Percentiles rank a stretch among this genome's conserved stretches.
phyloP scores from a whole-genome alignment of 2,113 vertebrate genomes.

The Sylvia atricapilla region DNA sequence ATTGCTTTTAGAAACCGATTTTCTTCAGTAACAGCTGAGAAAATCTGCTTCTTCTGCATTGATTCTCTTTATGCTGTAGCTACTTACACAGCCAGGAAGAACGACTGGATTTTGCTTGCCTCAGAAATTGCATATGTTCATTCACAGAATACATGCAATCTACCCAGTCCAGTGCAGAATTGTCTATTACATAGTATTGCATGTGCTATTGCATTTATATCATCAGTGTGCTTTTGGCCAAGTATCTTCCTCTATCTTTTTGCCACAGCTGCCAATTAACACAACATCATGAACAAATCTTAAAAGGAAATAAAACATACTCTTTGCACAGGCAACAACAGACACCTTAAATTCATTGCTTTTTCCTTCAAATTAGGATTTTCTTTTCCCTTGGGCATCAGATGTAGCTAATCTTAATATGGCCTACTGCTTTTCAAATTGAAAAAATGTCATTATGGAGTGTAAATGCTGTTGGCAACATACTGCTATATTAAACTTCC shows the following conservation, averaged over 20 bases:
- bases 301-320: background rate
- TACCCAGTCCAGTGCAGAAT: background rate
- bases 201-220: background rate
- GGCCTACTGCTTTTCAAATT: background rate
- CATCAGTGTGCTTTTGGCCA: too few species aligned
- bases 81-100: background rate
- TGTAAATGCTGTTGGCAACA: conserved; percentile 14
- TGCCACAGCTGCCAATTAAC: background rate
- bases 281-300: background rate
- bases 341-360: background rate
- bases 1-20: background rate
- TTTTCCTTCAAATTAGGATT: background rate
- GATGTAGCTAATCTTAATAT: background rate
- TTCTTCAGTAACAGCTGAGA: background rate
- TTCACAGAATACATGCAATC: background rate
- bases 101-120: background rate
- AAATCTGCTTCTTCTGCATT: background rate
- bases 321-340: background rate
- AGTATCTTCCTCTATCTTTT: background rate
- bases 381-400: background rate
- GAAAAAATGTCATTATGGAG: conserved; percentile 25
- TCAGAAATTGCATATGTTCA: background rate
- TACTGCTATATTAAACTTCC: conserved; percentile 52
- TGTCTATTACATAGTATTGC: background rate
- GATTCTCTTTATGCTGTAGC: background rate